phyloP scores from a whole-genome alignment of 2,113 vertebrate species.

The Nibea coibor region DNA sequence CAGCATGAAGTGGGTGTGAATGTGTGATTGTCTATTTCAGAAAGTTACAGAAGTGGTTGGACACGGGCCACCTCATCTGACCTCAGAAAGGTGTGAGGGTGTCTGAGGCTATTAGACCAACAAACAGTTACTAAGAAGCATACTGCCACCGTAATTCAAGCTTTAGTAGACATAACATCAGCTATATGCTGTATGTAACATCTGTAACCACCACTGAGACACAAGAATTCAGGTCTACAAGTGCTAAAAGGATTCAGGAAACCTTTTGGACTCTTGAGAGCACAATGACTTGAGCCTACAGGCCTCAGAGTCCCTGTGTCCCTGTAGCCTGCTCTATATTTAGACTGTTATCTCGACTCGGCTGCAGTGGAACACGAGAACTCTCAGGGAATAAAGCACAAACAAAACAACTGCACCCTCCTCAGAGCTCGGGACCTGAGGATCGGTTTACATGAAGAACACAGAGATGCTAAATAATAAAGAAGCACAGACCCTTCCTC shows the following conservation, averaged over 20 bases:
- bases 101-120: not conserved
- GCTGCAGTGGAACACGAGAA: slow-evolving; percentile 69
- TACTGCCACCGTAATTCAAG: not conserved
- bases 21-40: not conserved
- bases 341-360: slow-evolving; percentile 68
- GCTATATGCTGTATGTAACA: not conserved
- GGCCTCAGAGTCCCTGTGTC: slow-evolving; percentile 39
- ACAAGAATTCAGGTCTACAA: not conserved
- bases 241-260: slow-evolving; percentile 34
- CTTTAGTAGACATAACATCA: not conserved
- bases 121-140: not conserved
- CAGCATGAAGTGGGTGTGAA: not conserved
- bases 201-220: not conserved
- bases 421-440: slow-evolving; percentile 18
- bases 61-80: not conserved
- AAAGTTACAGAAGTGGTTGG: no score
- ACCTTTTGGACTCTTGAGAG: slow-evolving; percentile 28
- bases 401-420: slow-evolving; percentile 68
- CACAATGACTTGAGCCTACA: slow-evolving; percentile 33
- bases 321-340: slow-evolving; percentile 65
- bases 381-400: slow-evolving; percentile 54
- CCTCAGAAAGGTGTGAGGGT: not conserved
- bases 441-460: slow-evolving; percentile 69
- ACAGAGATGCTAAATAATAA: slow-evolving; percentile 70
- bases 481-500: slow-evolving; percentile 50